Percentiles rank a stretch among this genome's conserved stretches.
Evolutionary conservation across 2,888 invertebrate species (phyloP).

Genomic region (Himalopsyche kuldschensis): DNA sequence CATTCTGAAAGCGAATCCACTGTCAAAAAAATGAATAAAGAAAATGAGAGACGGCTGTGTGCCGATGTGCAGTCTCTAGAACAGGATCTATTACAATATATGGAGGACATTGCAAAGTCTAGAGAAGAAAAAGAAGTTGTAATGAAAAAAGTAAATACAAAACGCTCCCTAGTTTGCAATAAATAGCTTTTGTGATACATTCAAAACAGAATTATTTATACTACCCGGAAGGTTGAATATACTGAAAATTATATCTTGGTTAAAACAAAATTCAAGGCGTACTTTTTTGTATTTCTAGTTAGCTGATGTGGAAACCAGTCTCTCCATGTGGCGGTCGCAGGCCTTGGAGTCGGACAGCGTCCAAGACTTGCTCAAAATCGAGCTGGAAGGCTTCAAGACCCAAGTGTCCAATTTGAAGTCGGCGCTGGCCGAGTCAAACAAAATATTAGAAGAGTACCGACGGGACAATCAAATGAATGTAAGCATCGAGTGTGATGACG

Average conservation of each 20-base stretch:
- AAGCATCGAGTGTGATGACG: constrained; percentile 38
- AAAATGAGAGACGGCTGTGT: constrained; percentile 5
- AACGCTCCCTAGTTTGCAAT: not conserved
- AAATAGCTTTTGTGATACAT: not conserved
- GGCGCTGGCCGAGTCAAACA: constrained; percentile 12
- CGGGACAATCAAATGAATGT: constrained; percentile 20
- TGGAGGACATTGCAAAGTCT: constrained; percentile 57
- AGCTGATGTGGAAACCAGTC: constrained; percentile 18
- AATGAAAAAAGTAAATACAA: constrained; percentile 46
- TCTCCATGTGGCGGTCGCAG: constrained; percentile 15
- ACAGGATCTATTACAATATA: constrained; percentile 54
- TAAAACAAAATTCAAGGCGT: not conserved
- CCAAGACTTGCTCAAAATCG: constrained; percentile 40
- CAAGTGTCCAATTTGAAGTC: constrained; percentile 48
- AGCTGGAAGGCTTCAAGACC: constrained; percentile 55
- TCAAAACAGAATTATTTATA: no score
- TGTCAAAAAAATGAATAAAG: constrained; percentile 49
- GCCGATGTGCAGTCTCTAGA: constrained; percentile 56
- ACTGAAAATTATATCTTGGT: no score
- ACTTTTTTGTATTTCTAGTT: constrained; percentile 10
- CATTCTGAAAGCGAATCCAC: constrained; percentile 49
- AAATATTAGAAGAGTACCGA: constrained; percentile 24
- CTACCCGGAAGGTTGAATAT: no score
- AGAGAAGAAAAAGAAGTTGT: constrained; percentile 57
- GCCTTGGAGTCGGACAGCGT: constrained; percentile 41